Evolutionary conservation across 2,888 invertebrate genomes (phyloP), one percentile per base, ranked within the genome.

Genomic region (Drepana falcataria): DNA sequence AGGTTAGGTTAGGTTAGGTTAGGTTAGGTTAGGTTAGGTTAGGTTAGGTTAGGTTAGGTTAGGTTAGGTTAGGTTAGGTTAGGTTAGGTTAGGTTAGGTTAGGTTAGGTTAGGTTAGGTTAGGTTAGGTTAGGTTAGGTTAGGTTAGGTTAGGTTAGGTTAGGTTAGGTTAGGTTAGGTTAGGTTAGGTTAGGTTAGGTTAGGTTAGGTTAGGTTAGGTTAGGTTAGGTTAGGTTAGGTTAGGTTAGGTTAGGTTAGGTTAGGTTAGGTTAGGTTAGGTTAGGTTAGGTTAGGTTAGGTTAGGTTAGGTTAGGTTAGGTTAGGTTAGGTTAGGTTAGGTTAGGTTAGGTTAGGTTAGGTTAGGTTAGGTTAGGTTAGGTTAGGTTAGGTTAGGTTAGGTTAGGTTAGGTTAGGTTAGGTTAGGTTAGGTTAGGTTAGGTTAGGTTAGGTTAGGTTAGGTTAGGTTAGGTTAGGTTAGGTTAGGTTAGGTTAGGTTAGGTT

Each of bases 201-300:
- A 57, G 57, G 57, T 57, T 57, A 41, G 7, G 53, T 54, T 57
- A 51, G 53, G 55, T 55, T 53, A 51, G 53, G 59, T 59, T 62
- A 56, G 59, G 59, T 59, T 59, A 59, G 61, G 61, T 57, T 57
- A 59, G 61, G 59, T 61, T 59, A 58, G 61, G 61, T 61, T 61
- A 56, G 61, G 61, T 56, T 59, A 57, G 61, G 59, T 55, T 59
- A 61, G 59, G 60, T 61, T 60, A 60, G 60, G 60, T 60, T 60
- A 60, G 60, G 60, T 60, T 60, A 60, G 61, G 61, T 57, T 60
- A 55, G 56, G 61, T 59, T 61, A 61, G 61, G 59, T 59, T 61
- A 61, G 61, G 61, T 61, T 61, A 61, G 59, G 59, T 61, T 61
- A 61, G 62, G 62, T 62, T 59, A 59, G 59, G 59, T 59, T 59